Evolutionary conservation across 2,888 invertebrate species (phyloP), one percentile per base, ranked within the genome.

Genomic region (Crocallis elinguaria): DNA sequence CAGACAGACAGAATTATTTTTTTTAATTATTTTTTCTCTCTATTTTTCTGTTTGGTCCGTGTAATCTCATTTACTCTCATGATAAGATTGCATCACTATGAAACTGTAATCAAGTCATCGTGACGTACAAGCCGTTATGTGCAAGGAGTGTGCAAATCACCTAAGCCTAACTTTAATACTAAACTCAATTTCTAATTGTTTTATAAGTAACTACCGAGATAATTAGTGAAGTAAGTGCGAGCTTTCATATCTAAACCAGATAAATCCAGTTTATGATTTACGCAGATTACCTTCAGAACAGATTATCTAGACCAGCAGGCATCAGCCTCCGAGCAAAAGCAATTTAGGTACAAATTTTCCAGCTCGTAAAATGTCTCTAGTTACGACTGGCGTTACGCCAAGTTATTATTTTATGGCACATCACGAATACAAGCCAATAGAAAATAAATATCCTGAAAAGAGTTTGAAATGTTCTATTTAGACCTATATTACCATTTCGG

Each of bases 321-420:
- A 44, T 36, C 25, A n/a, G 14, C 12, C 25, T 37, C 32, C 32
- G 27, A 36, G 42, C 32, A 43, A 57, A 55, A 51, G 55, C 48
- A 55, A 57, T 55, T 57, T 54, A 41, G 29, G 27, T 36, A 49
- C 9, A 38, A 50, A 53, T 49, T 46, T 52, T 43, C 49, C 49
- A 37, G 44, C 46, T 49, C 49, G 33, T 55, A 55, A 61, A 55
- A 39, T 43, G 49, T 29, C 41, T 49, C 45, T n/a, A 35, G 46
- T 55, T 49, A 48, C 37, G 37, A 33, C 38, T 38, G 21, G 16
- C 44, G 37, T 32, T 44, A 50, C 23, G 17, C 30, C 7, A 32
- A 42, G 50, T 37, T 37, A 42, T 49, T 46, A 43, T 29, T 12
- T 29, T 2, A 14, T 6, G 19, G 38, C 25, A 32, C 38, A 3